These are phyloP conservation scores for Drosophila meridiana DNA, from an alignment of 2,888 invertebrate genomes.

Conservation along the genomic window DNA sequence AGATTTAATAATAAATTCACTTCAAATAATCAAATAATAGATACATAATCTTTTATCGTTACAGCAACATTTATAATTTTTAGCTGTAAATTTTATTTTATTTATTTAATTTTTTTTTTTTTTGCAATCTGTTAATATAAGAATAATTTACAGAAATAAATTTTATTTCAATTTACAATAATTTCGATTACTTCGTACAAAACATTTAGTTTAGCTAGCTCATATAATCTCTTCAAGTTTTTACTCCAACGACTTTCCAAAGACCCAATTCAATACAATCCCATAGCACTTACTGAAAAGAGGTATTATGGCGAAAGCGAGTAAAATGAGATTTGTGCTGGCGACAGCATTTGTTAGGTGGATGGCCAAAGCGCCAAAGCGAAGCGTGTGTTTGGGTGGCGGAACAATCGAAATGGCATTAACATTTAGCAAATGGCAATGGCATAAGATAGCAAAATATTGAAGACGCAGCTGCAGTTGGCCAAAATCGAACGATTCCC, in stretches of 20 bases:
- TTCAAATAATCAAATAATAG: no score
- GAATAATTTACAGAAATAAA: no score
- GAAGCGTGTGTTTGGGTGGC: slow-evolving; percentile 20
- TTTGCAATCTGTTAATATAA: no score
- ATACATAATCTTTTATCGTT: no score
- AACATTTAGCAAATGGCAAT: slow-evolving; percentile 78
- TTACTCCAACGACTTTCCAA: neutral
- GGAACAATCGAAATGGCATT: slow-evolving; percentile 77
- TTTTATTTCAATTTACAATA: neutral
- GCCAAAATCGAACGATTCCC: slow-evolving; percentile 73
- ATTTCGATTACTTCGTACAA: neutral
- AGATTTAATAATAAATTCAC: no score
- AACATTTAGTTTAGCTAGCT: neutral
- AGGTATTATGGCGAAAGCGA: slow-evolving; percentile 30
- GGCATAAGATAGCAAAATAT: slow-evolving; percentile 68
- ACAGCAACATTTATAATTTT: no score
- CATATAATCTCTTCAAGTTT: neutral
- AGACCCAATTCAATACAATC: slow-evolving; percentile 6
- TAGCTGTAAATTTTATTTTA: no score
- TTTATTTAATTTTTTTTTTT: no score
- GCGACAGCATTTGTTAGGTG: slow-evolving; percentile 45
- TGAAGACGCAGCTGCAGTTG: slow-evolving; percentile 75
- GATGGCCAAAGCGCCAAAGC: neutral
- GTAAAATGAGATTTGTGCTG: slow-evolving; percentile 56
- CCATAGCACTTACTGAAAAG: neutral